phyloP scores from a whole-genome alignment of 2,888 invertebrate genomes.

The Linnaemya vulpina region DNA sequence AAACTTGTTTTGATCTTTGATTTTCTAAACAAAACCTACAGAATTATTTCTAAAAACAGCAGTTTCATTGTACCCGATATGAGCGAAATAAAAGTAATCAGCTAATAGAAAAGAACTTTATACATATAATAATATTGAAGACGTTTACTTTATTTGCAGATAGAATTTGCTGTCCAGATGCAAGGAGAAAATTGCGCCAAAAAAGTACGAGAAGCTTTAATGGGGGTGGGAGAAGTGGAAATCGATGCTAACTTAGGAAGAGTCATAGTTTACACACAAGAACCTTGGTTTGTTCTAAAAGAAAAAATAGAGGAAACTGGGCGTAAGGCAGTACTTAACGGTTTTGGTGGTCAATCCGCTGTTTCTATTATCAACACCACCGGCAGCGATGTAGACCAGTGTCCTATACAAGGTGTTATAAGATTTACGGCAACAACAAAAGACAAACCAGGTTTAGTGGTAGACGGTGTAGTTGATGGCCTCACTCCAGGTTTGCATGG shows the following conservation, averaged over 20 bases:
- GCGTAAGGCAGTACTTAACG: slow-evolving; percentile 89
- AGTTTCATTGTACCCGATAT: slow-evolving; percentile 68
- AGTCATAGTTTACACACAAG: slow-evolving; percentile 79
- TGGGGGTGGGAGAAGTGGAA: slow-evolving; percentile 80
- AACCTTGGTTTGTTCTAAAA: slow-evolving; percentile 83
- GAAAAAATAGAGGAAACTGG: slow-evolving; percentile 86
- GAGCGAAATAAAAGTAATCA: slow-evolving; percentile 77
- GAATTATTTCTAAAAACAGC: slow-evolving; percentile 15
- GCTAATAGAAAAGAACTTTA: no score
- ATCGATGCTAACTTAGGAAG: slow-evolving; percentile 78
- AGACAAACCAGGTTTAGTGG: slow-evolving; percentile 85
- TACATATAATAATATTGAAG: no score
- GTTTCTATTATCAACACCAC: slow-evolving; percentile 88
- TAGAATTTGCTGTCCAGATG: slow-evolving; percentile 88
- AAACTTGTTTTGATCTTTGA: slow-evolving; percentile 51
- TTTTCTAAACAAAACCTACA: slow-evolving; percentile 19
- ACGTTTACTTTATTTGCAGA: slow-evolving; percentile 78
- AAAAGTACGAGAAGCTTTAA: slow-evolving; percentile 83
- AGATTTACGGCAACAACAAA: slow-evolving; percentile 85
- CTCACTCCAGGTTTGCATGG: slow-evolving; percentile 85
- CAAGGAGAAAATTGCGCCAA: slow-evolving; percentile 84
- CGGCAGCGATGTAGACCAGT: slow-evolving; percentile 76
- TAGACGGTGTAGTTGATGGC: slow-evolving; percentile 94
- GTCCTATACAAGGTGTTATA: slow-evolving; percentile 88
- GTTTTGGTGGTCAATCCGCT: slow-evolving; percentile 89